phyloP scores from a whole-genome alignment of 2,797 vertebrate genomes.

The Huso huso region DNA sequence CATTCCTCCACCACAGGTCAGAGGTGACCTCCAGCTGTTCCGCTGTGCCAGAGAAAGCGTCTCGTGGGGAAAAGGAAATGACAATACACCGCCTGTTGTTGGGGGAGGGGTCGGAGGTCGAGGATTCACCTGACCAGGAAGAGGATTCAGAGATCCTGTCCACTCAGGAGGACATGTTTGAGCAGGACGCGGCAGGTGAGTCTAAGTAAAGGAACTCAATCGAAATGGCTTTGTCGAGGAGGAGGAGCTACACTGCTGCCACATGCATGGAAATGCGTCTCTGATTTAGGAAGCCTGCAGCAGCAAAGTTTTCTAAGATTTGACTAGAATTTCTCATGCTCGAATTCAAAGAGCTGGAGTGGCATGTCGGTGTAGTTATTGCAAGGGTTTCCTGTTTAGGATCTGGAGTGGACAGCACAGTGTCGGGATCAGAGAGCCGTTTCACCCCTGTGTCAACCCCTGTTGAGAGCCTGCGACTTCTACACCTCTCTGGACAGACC shows the following conservation, averaged over 20 bases:
- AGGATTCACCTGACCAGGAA: slow-evolving; percentile 30
- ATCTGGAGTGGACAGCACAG: slow-evolving; percentile 59
- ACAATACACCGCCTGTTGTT: slow-evolving; percentile 48
- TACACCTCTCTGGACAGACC: slow-evolving; percentile 84
- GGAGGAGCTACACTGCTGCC: too few species aligned
- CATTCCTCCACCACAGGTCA: slow-evolving; percentile 32
- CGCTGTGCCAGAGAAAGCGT: slow-evolving; percentile 27
- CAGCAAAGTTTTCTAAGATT: too few species aligned
- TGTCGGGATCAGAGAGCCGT: slow-evolving; percentile 46
- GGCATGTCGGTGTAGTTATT: too few species aligned
- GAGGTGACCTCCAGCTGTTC: slow-evolving; percentile 60
- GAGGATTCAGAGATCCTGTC: slow-evolving; percentile 60
- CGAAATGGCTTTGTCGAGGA: too few species aligned
- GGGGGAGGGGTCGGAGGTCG: slow-evolving; percentile 42
- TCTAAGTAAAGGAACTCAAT: neutral
- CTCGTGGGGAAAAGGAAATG: slow-evolving; percentile 28
- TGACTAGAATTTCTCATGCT: too few species aligned
- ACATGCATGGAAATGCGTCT: too few species aligned
- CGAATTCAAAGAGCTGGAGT: too few species aligned
- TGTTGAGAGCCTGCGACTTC: slow-evolving; percentile 63
- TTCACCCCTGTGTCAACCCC: slow-evolving; percentile 58
- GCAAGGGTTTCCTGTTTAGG: slow-evolving; percentile 29
- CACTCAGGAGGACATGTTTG: slow-evolving; percentile 85
- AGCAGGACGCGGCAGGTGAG: slow-evolving; percentile 53
- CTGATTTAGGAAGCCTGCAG: too few species aligned